A percentile compares a stretch with the other conserved stretches of the same genome.
Evolutionary conservation across 2,113 vertebrate genomes (phyloP).

Genomic region (Saccopteryx bilineata): DNA sequence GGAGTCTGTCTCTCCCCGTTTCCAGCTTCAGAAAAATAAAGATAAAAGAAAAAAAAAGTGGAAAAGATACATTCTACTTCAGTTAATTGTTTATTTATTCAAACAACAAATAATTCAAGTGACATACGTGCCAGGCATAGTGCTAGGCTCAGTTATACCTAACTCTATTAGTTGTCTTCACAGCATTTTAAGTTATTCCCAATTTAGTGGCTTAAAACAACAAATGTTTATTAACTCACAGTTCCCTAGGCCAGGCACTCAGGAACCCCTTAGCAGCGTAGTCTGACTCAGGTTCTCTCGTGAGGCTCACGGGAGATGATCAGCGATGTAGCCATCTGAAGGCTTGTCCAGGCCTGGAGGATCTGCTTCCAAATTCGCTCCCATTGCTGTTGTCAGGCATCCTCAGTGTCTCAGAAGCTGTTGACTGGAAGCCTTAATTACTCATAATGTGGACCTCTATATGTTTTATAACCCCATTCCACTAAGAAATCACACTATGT

Average conservation of each 20-base stretch:
- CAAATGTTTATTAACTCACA: slow-evolving; percentile 22
- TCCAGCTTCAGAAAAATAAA: no score
- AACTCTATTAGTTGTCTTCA: not conserved
- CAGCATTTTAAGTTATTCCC: not conserved
- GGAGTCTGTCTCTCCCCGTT: no score
- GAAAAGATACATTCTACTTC: not conserved
- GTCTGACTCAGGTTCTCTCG: not conserved
- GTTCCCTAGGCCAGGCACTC: not conserved
- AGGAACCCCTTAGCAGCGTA: not conserved
- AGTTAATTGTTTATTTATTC: not conserved
- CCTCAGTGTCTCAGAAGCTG: not conserved
- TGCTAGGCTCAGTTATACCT: not conserved
- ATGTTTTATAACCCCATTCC: not conserved
- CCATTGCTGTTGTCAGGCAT: not conserved
- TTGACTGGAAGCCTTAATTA: not conserved
- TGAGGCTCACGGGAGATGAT: not conserved
- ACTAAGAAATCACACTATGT: not conserved
- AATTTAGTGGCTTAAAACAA: not conserved
- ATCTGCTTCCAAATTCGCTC: not conserved
- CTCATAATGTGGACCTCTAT: not conserved
- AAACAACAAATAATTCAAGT: slow-evolving; percentile 50
- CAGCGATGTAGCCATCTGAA: not conserved
- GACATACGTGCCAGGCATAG: not conserved
- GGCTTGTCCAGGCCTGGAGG: not conserved
- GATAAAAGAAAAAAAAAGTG: no score